Conservation (phyloP, 2,797 vertebrate species). For the Gymnoscopelus microlampas region DNA sequence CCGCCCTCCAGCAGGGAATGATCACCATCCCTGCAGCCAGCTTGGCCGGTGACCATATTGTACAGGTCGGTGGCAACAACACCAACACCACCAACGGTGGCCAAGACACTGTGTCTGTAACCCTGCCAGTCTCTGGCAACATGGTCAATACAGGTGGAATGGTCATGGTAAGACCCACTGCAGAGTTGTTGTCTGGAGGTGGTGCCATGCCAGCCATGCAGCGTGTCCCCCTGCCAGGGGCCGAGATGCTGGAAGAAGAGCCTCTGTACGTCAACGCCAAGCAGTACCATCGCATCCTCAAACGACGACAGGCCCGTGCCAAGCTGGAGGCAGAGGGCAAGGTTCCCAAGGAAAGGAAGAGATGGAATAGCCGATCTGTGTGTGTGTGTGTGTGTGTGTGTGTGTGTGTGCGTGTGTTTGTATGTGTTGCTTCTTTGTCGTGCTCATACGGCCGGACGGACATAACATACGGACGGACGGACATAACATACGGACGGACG, state of each 20-base stretch:
- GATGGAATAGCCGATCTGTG: no score
- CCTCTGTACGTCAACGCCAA: constrained; percentile 90
- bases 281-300: constrained; percentile 90
- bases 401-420: no score
- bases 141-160: constrained; percentile 98
- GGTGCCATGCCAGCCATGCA: constrained; percentile 93
- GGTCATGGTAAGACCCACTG: constrained; percentile 93
- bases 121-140: constrained; percentile 92
- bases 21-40: constrained; percentile 98
- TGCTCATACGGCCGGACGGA: no score
- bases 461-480: no score
- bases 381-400: no score
- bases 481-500: no score
- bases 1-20: constrained; percentile 98
- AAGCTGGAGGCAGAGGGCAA: constrained; percentile 98
- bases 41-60: constrained; percentile 96
- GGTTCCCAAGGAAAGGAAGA: constrained; percentile 98
- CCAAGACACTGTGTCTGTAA: constrained; percentile 98
- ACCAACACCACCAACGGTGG: constrained; percentile 95
- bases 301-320: constrained; percentile 92
- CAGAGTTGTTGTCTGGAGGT: constrained; percentile 93
- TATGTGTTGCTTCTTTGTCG: no score
- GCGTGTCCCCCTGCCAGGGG: constrained; percentile 94
- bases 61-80: constrained; percentile 89
- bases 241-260: constrained; percentile 98